Percentiles rank a stretch among this genome's conserved stretches.
These are phyloP conservation scores for Margaritifera margaritifera DNA, from an alignment of 2,888 invertebrate species.

Conservation along the genomic window DNA sequence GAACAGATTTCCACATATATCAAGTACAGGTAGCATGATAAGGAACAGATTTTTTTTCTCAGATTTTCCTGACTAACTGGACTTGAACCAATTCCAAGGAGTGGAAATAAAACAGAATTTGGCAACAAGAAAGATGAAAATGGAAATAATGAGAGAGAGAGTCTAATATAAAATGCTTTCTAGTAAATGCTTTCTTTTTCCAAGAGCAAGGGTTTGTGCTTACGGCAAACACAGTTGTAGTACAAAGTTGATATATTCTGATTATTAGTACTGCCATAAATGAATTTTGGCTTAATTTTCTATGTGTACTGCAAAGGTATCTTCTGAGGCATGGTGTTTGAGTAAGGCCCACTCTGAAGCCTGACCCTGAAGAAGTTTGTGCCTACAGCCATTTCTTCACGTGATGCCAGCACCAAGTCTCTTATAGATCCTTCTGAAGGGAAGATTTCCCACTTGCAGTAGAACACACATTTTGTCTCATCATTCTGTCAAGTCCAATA, in stretches of 20 bases:
- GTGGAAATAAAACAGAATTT: too few species aligned
- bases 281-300: slow-evolving; percentile 7
- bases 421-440: slow-evolving; percentile 95
- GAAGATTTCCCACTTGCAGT: slow-evolving; percentile 89
- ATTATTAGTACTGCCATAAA: not conserved
- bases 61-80: too few species aligned
- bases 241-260: not conserved
- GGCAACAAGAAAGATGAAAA: too few species aligned
- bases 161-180: too few species aligned
- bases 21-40: too few species aligned
- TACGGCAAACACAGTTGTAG: not conserved
- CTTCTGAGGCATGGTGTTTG: slow-evolving; percentile 87
- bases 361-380: slow-evolving; percentile 76
- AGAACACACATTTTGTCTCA: not conserved
- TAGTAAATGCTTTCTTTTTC: too few species aligned
- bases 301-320: slow-evolving; percentile 79
- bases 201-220: too few species aligned
- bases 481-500: not conserved
- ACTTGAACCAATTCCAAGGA: too few species aligned
- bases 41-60: too few species aligned
- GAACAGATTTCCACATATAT: too few species aligned
- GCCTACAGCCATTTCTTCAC: slow-evolving; percentile 85
- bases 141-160: too few species aligned
- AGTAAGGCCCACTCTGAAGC: slow-evolving; percentile 91
- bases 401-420: slow-evolving; percentile 96